These are phyloP conservation scores for Lasiurus cinereus DNA, from an alignment of 2,113 vertebrate genomes.

Conservation along the genomic window DNA sequence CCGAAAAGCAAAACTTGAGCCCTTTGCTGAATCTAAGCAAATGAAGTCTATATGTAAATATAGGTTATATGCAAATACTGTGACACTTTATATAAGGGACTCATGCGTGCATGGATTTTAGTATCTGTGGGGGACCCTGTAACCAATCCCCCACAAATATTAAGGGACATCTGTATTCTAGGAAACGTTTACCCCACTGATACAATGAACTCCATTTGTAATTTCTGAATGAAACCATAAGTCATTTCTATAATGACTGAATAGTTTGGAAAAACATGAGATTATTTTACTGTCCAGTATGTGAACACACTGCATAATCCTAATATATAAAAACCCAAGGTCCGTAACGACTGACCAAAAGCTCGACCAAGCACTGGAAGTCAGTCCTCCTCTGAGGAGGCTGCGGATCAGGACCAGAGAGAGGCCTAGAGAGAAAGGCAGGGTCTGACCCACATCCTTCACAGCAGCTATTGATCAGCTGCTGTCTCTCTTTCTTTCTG, in stretches of 20 bases:
- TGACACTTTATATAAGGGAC: neutral
- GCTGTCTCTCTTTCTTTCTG: no score
- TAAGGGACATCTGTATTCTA: neutral
- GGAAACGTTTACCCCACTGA: neutral
- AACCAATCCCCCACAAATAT: neutral
- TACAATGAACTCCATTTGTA: neutral
- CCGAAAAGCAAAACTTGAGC: neutral
- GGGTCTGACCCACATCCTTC: no score
- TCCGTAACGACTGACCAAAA: no score
- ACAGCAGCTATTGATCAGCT: no score
- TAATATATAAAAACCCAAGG: no score
- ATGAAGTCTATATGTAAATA: neutral
- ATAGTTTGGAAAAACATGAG: neutral
- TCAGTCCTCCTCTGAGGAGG: no score
- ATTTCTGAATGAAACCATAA: slow-evolving; percentile 66
- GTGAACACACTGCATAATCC: neutral
- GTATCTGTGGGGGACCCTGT: neutral
- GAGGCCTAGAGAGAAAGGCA: no score
- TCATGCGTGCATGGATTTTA: neutral
- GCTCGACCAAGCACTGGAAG: no score
- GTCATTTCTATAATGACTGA: slow-evolving; percentile 60
- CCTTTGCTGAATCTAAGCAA: neutral
- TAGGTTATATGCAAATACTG: neutral
- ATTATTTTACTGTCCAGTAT: neutral
- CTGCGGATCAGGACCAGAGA: no score